Percentiles rank a stretch among this genome's conserved stretches.
These are phyloP conservation scores for Erpornis zantholeuca DNA, from an alignment of 2,113 vertebrate genomes.

Conservation along the genomic window DNA sequence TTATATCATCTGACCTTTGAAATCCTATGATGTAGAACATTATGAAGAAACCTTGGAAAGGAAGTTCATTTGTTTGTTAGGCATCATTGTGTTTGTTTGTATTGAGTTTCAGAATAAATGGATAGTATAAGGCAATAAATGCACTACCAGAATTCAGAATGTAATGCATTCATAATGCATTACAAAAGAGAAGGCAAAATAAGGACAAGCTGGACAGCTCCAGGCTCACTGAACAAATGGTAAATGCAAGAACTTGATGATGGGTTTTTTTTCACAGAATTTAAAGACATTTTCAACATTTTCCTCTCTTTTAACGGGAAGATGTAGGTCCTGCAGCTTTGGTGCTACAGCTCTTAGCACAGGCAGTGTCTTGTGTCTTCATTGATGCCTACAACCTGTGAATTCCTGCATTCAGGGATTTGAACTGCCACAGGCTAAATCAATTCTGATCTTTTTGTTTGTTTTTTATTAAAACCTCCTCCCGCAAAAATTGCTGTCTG, in stretches of 20 bases:
- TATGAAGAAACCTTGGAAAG: not conserved
- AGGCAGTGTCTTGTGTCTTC: not conserved
- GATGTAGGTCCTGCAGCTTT: not conserved
- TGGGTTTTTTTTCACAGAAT: not conserved
- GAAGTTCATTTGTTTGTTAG: not conserved
- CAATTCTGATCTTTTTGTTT: not conserved
- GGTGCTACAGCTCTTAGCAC: not conserved
- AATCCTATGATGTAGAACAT: not conserved
- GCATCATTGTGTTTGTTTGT: not conserved
- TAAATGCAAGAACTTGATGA: not conserved
- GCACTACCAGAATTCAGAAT: not conserved
- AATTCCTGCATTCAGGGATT: not conserved
- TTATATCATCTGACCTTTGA: constrained; percentile 19
- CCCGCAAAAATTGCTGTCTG: not conserved
- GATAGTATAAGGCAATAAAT: not conserved
- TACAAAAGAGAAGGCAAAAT: not conserved
- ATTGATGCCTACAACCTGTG: not conserved
- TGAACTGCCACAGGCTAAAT: not conserved
- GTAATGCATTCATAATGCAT: not conserved
- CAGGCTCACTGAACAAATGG: not conserved
- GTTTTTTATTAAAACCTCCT: not conserved
- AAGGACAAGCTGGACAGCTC: constrained; percentile 23
- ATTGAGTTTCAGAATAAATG: not conserved
- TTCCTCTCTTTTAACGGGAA: not conserved
- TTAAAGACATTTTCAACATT: not conserved